Conservation (phyloP, 2,888 invertebrate species). For the Microctonus brassicae region DNA sequence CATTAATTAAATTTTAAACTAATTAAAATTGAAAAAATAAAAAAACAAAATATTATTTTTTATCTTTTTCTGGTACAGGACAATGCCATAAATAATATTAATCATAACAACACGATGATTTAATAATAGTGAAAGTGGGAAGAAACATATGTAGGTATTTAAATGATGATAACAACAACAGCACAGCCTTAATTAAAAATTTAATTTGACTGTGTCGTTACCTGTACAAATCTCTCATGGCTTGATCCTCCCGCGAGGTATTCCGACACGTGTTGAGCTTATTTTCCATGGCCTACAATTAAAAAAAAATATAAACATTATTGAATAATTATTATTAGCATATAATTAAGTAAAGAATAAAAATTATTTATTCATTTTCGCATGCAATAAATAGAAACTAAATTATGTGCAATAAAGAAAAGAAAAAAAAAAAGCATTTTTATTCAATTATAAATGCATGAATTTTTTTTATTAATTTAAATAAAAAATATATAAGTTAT, state of each 20-base stretch:
- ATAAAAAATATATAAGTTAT: too few species aligned
- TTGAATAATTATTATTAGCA: not conserved
- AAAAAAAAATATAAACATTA: slow-evolving; percentile 12
- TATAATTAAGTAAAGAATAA: not conserved
- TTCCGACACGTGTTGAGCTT: slow-evolving; percentile 67
- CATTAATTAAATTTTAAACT: not conserved
- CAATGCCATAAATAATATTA: slow-evolving; percentile 27
- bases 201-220: slow-evolving; percentile 57
- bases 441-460: too few species aligned
- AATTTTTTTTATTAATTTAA: too few species aligned
- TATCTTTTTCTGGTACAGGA: slow-evolving; percentile 37
- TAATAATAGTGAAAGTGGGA: slow-evolving; percentile 25
- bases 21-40: too few species aligned
- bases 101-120: slow-evolving; percentile 4
- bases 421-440: too few species aligned
- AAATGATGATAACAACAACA: slow-evolving; percentile 42
- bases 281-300: slow-evolving; percentile 66
- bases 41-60: too few species aligned
- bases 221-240: slow-evolving; percentile 68
- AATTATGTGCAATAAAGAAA: not conserved
- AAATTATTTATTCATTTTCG: not conserved
- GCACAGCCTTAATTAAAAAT: slow-evolving; percentile 47
- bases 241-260: slow-evolving; percentile 66
- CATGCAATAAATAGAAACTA: too few species aligned
- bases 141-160: slow-evolving; percentile 40